Base-by-base conservation (phyloP, 2,797 vertebrate genomes). In the Epinephelus awoara region DNA sequence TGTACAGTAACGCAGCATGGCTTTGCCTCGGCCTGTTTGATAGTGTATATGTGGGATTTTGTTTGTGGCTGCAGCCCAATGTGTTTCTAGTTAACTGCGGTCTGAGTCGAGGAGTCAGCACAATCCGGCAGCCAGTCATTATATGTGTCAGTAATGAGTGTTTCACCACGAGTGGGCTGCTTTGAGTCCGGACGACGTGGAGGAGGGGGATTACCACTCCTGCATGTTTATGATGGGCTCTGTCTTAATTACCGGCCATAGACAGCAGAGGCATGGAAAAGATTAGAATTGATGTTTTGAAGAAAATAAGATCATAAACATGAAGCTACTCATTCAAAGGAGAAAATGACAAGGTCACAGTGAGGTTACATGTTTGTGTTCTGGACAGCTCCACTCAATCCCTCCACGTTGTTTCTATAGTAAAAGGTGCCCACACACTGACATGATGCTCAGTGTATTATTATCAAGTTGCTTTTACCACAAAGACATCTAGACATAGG, bases 71-170 rank as follows among this genome's bases (percentile, higher is more conserved):
- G 73, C 25, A 61, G 75, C 76, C 72, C 90, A 93, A 93, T 92
- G 90, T 95, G 94, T 93, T 95, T 86, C 89, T 87, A 59, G 88
- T 94, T 94, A 93, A 77, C 76, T 89, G 90, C 27, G 91, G 90
- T 89, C 65, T 82, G 77, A 89, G 85, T 50, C 4, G 61, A 77
- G 79, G 90, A 95, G 92, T 95, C 91, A 95, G 91, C 92, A 93
- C 89, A 93, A 92, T 91, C 81, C 86, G 23, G 76, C 85, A 93
- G 54, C 84, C 84, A 70, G 81, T 93, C 89, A 93, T 95, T 95
- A 90, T 80, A 84, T 78, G 89, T 87, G 91, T 93, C 89, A 85
- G 91, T 93, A 93, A 94, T 88, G 90, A 93, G 77, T 78, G 82
- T 92, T 87, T 92, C 83, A 91, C 88, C 83, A 44, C 61, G 38